phyloP scores from a whole-genome alignment of 2,797 vertebrate species.

The Muscicapa striata region DNA sequence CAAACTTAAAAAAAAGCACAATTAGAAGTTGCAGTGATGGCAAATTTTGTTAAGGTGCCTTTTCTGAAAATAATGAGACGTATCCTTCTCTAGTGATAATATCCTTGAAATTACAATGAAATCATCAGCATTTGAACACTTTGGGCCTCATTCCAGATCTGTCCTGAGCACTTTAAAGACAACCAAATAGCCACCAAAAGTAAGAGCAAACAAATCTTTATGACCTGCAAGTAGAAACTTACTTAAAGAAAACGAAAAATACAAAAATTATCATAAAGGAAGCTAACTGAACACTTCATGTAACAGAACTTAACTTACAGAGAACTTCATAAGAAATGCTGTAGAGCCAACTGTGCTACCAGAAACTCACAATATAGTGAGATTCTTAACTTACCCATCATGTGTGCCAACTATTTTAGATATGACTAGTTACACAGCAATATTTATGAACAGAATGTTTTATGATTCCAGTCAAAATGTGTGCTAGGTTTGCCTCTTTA shows the following conservation, averaged over 20 bases:
- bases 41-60: neutral
- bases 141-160: neutral
- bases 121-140: neutral
- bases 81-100: neutral
- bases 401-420: neutral
- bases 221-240: neutral
- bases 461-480: neutral
- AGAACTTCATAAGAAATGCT: neutral
- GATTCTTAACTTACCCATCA: neutral
- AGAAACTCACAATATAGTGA: neutral
- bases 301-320: neutral
- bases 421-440: neutral
- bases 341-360: rapidly evolving
- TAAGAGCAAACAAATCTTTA: neutral
- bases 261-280: neutral
- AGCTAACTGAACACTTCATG: neutral
- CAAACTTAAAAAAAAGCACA: neutral
- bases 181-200: neutral
- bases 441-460: neutral
- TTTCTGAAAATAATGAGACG: neutral
- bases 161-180: neutral
- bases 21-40: neutral
- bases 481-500: neutral
- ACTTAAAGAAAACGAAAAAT: neutral
- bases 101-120: neutral